Conservation (phyloP, 2,797 vertebrate genomes). For the Sebastes minor region DNA sequence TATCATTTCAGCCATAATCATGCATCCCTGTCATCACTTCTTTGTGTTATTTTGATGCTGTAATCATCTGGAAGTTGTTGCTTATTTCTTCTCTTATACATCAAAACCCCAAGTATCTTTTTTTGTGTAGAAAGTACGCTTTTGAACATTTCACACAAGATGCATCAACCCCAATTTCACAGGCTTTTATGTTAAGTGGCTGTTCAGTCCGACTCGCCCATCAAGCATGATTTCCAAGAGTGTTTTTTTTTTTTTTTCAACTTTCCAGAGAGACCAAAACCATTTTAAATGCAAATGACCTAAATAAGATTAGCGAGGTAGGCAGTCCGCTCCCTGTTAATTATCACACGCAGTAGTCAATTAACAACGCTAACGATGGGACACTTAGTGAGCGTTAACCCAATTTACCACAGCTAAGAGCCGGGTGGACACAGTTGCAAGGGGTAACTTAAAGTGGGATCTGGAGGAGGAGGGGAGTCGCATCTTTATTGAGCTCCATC, state of each 20-base stretch:
- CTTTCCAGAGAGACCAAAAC: constrained; percentile 73
- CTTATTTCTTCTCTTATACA: background rate
- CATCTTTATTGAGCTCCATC: constrained; percentile 23
- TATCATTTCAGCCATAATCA: no score
- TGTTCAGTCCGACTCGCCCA: constrained; percentile 22
- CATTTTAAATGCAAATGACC: constrained; percentile 85
- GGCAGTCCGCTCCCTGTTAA: constrained; percentile 80
- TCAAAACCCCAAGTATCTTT: background rate
- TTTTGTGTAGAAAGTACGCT: background rate
- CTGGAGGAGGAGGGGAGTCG: background rate
- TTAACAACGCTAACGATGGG: constrained; percentile 81
- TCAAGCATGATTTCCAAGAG: constrained; percentile 45
- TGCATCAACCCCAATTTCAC: constrained; percentile 9
- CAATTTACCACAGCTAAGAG: constrained; percentile 73
- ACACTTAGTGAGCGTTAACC: constrained; percentile 82
- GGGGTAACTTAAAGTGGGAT: constrained; percentile 60
- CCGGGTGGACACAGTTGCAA: constrained; percentile 59
- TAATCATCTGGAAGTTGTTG: background rate
- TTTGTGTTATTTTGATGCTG: background rate
- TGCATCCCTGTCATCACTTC: background rate
- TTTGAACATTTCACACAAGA: constrained; percentile 11
- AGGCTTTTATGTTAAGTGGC: constrained; percentile 29
- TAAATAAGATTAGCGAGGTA: constrained; percentile 82
- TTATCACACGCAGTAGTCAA: constrained; percentile 83
- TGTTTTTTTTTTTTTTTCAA: constrained; percentile 12